A percentile compares a stretch with the other conserved stretches of the same genome.
phyloP scores from a whole-genome alignment of 2,113 vertebrate species.

The Clarias gariepinus region DNA sequence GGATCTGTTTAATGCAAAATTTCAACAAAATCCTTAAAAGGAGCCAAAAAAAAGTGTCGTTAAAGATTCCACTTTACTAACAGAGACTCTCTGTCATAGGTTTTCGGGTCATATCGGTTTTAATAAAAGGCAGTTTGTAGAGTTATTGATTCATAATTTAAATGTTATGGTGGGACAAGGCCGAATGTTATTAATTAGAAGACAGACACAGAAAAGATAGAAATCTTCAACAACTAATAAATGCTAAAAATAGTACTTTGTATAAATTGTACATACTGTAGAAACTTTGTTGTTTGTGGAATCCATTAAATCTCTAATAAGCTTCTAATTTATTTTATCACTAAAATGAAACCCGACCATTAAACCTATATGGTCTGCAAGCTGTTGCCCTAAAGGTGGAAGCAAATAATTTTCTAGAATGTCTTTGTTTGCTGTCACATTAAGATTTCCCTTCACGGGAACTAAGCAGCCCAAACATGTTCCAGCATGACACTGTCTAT shows the following conservation, averaged over 20 bases:
- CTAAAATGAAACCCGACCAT: neutral
- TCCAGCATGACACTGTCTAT: neutral
- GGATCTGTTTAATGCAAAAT: no score
- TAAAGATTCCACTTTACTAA: no score
- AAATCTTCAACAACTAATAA: neutral
- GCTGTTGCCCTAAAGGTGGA: neutral
- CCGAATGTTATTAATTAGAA: neutral
- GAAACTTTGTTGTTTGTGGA: no score
- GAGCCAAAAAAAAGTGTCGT: no score
- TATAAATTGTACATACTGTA: no score
- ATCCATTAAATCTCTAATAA: neutral
- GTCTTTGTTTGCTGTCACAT: neutral
- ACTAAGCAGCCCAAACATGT: neutral
- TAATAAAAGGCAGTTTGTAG: neutral
- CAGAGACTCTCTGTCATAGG: neutral
- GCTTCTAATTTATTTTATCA: neutral
- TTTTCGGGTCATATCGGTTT: no score
- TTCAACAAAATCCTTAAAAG: no score
- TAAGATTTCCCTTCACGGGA: neutral
- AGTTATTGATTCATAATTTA: neutral
- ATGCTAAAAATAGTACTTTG: neutral
- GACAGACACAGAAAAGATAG: no score
- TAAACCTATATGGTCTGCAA: neutral
- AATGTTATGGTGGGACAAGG: neutral
- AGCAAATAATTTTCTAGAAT: neutral